These are phyloP conservation scores for Ceramica pisi DNA, from an alignment of 2,888 invertebrate genomes.

Conservation along the genomic window DNA sequence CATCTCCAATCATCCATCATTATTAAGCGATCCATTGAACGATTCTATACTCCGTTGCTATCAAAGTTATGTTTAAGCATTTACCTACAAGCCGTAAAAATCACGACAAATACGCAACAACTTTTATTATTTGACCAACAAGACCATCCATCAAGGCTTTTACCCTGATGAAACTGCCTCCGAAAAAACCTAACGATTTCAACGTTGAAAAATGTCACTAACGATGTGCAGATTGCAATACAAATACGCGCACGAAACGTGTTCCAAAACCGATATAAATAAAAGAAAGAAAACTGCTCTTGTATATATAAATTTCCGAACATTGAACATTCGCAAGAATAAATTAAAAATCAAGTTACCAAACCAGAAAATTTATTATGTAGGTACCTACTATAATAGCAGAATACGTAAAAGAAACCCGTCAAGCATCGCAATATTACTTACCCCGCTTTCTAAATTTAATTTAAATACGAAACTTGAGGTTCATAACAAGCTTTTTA, in stretches of 20 bases:
- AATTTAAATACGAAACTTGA: conserved; percentile 58
- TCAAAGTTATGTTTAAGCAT: background rate
- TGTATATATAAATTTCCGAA: conserved; percentile 21
- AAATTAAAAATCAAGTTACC: conserved; percentile 37
- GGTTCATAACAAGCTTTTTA: conserved; percentile 63
- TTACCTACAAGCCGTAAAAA: conserved; percentile 1
- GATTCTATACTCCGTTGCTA: background rate
- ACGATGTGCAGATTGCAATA: conserved; percentile 55
- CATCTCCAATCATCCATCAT: background rate
- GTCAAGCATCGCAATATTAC: conserved; percentile 51
- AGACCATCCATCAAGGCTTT: conserved; percentile 50
- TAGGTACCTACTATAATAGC: conserved; percentile 20
- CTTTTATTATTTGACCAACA: conserved; percentile 46
- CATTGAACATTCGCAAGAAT: conserved; percentile 29
- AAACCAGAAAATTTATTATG: conserved; percentile 51
- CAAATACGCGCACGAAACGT: conserved; percentile 34
- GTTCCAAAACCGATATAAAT: conserved; percentile 24
- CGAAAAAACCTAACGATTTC: conserved; percentile 54
- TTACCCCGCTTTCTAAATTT: conserved; percentile 61
- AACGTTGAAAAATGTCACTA: conserved; percentile 54
- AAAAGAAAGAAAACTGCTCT: background rate
- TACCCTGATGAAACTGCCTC: conserved; percentile 47
- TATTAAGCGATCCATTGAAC: no score
- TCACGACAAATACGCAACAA: conserved; percentile 28
- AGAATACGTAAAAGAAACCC: conserved; percentile 43